Base-by-base conservation (phyloP, 64 coral and sea anemone species). In the Pachyseris speciosa region DNA sequence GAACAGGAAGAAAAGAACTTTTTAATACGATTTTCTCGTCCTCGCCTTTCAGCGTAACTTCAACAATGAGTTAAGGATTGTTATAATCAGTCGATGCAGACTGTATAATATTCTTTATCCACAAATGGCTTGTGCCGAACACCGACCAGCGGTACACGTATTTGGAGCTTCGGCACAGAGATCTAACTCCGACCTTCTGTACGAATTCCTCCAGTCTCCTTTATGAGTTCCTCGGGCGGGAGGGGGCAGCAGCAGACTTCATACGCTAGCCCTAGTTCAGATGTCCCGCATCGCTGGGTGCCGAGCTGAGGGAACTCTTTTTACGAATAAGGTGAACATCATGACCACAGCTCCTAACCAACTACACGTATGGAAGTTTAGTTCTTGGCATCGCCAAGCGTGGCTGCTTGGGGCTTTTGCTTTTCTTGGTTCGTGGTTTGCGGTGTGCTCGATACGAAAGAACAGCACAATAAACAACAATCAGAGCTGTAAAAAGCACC, bases 391-490 rank as follows among this genome's bases (percentile, higher is more conserved):
- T 36, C 13, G 86, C 34, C 9, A 76, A 40, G 27, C 80, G 50
- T 5, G 59, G 47, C 22, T 79, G 38, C 45, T 92, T 93, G 1
- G 91, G 69, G 3, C 28, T 39, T 29, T 88, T 94, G 13, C 47
- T 47, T 67, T 93, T 96, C 86, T 90, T 96, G 29, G 74, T 15
- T 10, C 81, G 90, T n/a, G 94, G 90, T 72, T 95, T 99, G 11
- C 72, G 75, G 25, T 91, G 73, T n/a, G 84, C 79, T 17, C 94
- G 78, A 59, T 94, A 99, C 7, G 97, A 95, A 4, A 99, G 45
- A 19, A 99, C 61, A 34, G 94, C 93, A 48, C 93, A 99, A 43
- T 99, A 99, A 22, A 99, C 37, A 50, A 99, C 47, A 34, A 99
- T 55, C 20, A 99, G 53, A 0, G 86, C 90, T 2, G 89, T 90